Percentiles rank a stretch among this genome's conserved stretches.
Evolutionary conservation across 2,888 invertebrate species (phyloP).

Genomic region (Cosmia pyralina): DNA sequence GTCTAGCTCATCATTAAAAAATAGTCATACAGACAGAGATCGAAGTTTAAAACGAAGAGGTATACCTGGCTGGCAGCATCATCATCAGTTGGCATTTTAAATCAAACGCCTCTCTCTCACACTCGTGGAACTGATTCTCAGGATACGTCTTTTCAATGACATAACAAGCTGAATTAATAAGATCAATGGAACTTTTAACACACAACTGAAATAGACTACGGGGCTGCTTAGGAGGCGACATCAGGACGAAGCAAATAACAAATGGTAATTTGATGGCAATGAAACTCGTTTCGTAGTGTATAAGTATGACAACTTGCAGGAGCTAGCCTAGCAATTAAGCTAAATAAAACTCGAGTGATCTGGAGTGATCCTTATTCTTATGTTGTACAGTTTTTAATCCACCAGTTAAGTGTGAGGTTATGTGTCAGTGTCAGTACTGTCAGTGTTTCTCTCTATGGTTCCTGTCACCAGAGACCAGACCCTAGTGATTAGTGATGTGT

Average conservation of each 20-base stretch:
- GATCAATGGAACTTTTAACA: constrained; percentile 81
- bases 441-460: too few relatives aligned
- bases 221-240: constrained; percentile 87
- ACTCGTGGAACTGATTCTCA: constrained; percentile 80
- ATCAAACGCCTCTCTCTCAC: constrained; percentile 78
- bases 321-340: too few relatives aligned
- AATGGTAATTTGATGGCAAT: constrained; percentile 10
- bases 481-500: too few relatives aligned
- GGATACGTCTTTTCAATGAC: constrained; percentile 83
- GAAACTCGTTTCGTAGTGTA: constrained; percentile 27
- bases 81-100: constrained; percentile 82
- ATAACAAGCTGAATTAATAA: constrained; percentile 86
- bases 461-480: too few relatives aligned
- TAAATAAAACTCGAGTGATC: too few relatives aligned
- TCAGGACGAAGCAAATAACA: constrained; percentile 62
- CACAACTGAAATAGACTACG: constrained; percentile 82
- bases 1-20: not conserved
- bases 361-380: too few relatives aligned
- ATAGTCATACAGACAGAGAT: not conserved
- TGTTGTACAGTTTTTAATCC: too few relatives aligned
- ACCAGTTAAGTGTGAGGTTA: too few relatives aligned
- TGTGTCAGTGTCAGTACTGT: too few relatives aligned
- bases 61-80: constrained; percentile 85
- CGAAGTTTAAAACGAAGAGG: constrained; percentile 20
- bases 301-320: constrained; percentile 5